Percentiles rank a stretch among this genome's conserved stretches.
Conservation (phyloP, 1,140 invertebrate species). For the Drosophila tani region DNA sequence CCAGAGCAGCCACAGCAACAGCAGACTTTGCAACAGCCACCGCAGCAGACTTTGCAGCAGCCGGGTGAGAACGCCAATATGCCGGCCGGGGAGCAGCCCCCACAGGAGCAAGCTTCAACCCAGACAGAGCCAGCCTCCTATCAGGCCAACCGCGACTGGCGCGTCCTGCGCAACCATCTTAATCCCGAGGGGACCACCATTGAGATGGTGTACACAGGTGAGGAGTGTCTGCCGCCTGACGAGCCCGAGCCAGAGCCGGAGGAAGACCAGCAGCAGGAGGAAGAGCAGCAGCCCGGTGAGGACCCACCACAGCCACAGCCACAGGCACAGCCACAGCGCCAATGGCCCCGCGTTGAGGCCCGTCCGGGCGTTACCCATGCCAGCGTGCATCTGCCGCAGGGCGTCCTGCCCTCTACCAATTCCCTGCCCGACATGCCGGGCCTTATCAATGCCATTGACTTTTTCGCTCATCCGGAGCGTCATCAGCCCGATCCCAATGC, state of each 20-base stretch:
- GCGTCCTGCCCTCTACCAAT: slow-evolving; percentile 20
- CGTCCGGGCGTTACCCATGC: slow-evolving; percentile 25
- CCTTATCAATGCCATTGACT: slow-evolving; percentile 22
- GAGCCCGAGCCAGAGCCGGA: background rate
- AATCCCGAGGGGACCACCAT: slow-evolving; percentile 16
- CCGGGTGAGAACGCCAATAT: background rate
- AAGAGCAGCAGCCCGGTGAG: background rate
- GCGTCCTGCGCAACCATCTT: slow-evolving; percentile 13
- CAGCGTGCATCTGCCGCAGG: slow-evolving; percentile 20
- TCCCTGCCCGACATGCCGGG: slow-evolving; percentile 26
- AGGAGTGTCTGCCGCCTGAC: background rate
- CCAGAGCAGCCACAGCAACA: too few relatives aligned
- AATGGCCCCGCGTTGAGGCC: slow-evolving; percentile 2
- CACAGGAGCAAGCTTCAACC: background rate
- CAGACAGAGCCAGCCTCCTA: background rate
- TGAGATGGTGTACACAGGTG: slow-evolving; percentile 37
- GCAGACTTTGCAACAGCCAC: background rate
- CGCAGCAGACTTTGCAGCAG: too few relatives aligned
- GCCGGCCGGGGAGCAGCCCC: background rate
- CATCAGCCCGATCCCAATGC: background rate
- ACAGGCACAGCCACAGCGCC: background rate
- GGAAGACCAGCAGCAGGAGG: background rate
- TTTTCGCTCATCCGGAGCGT: slow-evolving; percentile 20
- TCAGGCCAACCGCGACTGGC: slow-evolving; percentile 29
- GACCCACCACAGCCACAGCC: background rate